Evolutionary conservation across 2,113 vertebrate species (phyloP).

Genomic region (Cochlearius cochlearius): DNA sequence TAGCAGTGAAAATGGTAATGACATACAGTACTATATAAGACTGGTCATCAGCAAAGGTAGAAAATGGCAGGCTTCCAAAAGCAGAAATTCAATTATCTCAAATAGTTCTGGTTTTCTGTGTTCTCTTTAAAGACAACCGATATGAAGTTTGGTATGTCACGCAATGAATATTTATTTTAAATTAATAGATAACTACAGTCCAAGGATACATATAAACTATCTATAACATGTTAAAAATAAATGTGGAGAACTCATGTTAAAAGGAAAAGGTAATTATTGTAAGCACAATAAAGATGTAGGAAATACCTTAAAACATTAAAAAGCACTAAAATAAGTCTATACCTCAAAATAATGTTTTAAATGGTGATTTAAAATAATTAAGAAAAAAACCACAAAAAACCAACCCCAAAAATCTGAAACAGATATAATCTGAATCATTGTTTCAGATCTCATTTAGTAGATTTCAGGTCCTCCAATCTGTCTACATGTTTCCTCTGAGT

Average conservation of each 20-base stretch:
- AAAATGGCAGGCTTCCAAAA: constrained; percentile 19
- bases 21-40: not conserved
- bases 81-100: not conserved
- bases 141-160: not conserved
- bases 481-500: not conserved
- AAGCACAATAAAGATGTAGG: not conserved
- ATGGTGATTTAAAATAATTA: not conserved
- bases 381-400: not conserved
- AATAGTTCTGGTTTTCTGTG: not conserved
- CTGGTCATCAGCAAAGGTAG: not conserved
- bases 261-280: not conserved
- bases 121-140: not conserved
- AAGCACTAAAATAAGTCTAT: not conserved
- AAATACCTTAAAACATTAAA: not conserved
- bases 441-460: not conserved
- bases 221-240: not conserved
- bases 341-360: not conserved
- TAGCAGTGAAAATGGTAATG: not conserved
- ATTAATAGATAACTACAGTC: not conserved
- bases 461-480: not conserved
- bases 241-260: not conserved
- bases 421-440: not conserved
- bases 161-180: not conserved
- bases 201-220: not conserved
- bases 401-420: not conserved